Base-by-base conservation (phyloP, 2,797 vertebrate genomes). In the Zenarchopterus dispar region DNA sequence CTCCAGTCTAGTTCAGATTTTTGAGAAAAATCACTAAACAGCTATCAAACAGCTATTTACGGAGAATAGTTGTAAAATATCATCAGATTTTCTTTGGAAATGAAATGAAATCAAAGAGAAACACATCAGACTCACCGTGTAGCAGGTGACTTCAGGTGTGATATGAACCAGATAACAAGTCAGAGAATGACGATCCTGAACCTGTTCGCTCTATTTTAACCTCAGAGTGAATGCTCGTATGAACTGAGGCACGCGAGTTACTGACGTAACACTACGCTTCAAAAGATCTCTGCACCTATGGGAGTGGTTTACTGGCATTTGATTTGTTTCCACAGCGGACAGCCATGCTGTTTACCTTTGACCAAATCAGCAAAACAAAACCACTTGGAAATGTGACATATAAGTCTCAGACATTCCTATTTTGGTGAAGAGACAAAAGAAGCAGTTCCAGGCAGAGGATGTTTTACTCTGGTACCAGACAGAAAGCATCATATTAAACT, bases 121-220 rank as follows among this genome's bases (percentile, higher is more conserved):
- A 39, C 13, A 39, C 11, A 15, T 23, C 8, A 1, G 16, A 75
- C 82, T 78, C 73, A 87, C 86, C 15, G 55, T 49, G 18, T 39
- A 4, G 4, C 50, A 17, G 64, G 7, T 6, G 19, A 1, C 45
- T 57, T 56, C 39, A 63, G 24, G 13, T 47, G 18, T 2, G 19
- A 44, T 11, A 13, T 21, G 44, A 19, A 0, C 0, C 0, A 8
- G 42, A 21, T 15, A 49, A 2, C 36, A n/a, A n/a, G n/a, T 26
- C 0, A 0, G 11, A 16, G 28, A 66, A 19, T 70, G 47, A 6
- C 0, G 8, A 44, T 53, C 6, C 66, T 46, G 1, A 83, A 82
- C 74, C 62, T 21, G 87, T 76, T 71, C 33, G 11, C 2, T 33
- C 50, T 52, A 63, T 85, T 28, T 82, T 82, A 77, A 56, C 11